Conservation (phyloP, 2,888 invertebrate species). For the Drosophila leonis region DNA sequence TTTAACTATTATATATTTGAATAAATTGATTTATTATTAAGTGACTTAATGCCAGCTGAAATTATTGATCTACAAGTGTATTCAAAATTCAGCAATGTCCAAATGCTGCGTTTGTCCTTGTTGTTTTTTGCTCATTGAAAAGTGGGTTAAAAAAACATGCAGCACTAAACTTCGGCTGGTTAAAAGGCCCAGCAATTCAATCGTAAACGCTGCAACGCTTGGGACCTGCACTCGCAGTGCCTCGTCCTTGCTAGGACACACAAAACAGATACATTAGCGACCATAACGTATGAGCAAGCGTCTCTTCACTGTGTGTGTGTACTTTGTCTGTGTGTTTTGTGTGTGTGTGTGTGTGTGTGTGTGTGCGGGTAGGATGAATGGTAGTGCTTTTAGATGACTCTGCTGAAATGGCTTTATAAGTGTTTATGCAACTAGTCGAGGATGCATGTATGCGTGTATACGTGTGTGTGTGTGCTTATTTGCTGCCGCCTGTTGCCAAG, state of each 20-base stretch:
- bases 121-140: conserved; percentile 12
- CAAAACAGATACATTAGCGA: conserved; percentile 79
- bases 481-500: conserved; percentile 64
- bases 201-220: conserved; percentile 40
- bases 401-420: conserved; percentile 75
- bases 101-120: neutral
- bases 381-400: conserved; percentile 75
- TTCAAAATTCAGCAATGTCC: conserved; percentile 1
- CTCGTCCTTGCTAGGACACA: conserved; percentile 60
- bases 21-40: neutral
- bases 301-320: conserved; percentile 31
- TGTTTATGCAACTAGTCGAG: conserved; percentile 71
- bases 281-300: conserved; percentile 62
- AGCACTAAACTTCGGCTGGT: conserved; percentile 22
- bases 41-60: neutral
- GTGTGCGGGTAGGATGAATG: conserved; percentile 48
- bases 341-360: conserved; percentile 5
- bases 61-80: conserved; percentile 14
- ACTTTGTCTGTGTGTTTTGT: conserved; percentile 13
- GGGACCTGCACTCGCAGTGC: conserved; percentile 30
- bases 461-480: conserved; percentile 24
- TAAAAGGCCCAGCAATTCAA: conserved; percentile 45
- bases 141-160: conserved; percentile 23
- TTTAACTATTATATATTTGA: neutral
- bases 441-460: conserved; percentile 18